Conservation (phyloP, 1,140 invertebrate species). For the Stenopsyche tienmushanensis region DNA sequence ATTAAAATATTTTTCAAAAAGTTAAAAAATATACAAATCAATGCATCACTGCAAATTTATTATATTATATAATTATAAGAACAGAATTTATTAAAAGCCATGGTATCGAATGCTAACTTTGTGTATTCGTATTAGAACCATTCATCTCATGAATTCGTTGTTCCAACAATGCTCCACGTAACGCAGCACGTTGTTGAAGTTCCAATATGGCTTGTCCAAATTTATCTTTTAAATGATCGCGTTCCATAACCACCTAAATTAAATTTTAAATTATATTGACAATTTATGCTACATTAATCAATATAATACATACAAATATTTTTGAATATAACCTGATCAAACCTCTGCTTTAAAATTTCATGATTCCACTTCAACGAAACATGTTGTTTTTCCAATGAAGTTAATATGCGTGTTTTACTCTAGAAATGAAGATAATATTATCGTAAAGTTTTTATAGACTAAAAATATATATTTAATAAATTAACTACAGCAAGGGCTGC, state of each 20-base stretch:
- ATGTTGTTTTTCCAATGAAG: slow-evolving; percentile 65
- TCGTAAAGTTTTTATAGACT: not conserved
- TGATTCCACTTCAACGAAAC: slow-evolving; percentile 74
- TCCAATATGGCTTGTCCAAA: slow-evolving; percentile 82
- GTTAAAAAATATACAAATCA: too few relatives aligned
- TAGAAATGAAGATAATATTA: slow-evolving; percentile 47
- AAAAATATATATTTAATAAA: not conserved
- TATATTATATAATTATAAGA: too few relatives aligned
- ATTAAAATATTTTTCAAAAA: too few relatives aligned
- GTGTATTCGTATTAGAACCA: not conserved
- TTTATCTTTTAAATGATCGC: slow-evolving; percentile 74
- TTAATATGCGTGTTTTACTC: slow-evolving; percentile 63
- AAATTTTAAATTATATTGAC: slow-evolving; percentile 1
- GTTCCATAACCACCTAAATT: slow-evolving; percentile 69
- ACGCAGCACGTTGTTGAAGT: slow-evolving; percentile 78
- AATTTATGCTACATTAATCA: not conserved
- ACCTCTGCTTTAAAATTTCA: slow-evolving; percentile 69
- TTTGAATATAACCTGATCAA: slow-evolving; percentile 70
- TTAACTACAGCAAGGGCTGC: slow-evolving; percentile 53
- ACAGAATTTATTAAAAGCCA: too few relatives aligned
- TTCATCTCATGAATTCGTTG: slow-evolving; percentile 8
- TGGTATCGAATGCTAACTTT: too few relatives aligned
- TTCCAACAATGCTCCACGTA: slow-evolving; percentile 51
- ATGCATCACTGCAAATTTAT: too few relatives aligned
- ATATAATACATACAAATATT: not conserved